These are phyloP conservation scores for Orius insidiosus DNA, from an alignment of 1,140 invertebrate species.

Conservation along the genomic window DNA sequence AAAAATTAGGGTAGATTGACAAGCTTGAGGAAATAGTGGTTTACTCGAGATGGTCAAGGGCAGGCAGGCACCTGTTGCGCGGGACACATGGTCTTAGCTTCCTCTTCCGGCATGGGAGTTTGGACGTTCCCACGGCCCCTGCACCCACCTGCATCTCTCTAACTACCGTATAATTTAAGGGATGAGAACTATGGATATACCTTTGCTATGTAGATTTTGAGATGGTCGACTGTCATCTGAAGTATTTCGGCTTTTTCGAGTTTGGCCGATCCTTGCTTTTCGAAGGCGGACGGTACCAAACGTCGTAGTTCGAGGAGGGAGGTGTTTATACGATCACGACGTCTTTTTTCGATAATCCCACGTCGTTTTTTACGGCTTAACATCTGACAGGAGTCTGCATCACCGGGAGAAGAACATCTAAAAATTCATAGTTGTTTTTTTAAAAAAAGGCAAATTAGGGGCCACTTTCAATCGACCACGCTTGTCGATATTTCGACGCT, in stretches of 20 bases:
- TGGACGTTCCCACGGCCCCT: constrained; percentile 5
- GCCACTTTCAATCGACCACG: too few species aligned
- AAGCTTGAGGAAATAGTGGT: not conserved
- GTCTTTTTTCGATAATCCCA: constrained; percentile 90
- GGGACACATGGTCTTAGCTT: constrained; percentile 1
- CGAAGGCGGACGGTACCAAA: constrained; percentile 87
- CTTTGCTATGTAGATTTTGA: constrained; percentile 90
- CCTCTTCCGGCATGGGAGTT: constrained; percentile 3
- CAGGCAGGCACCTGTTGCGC: not conserved
- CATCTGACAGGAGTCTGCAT: constrained; percentile 51
- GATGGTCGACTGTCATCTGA: constrained; percentile 90
- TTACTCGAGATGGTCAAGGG: not conserved
- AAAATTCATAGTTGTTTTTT: constrained; percentile 9
- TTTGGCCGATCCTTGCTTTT: constrained; percentile 94
- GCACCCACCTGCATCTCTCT: constrained; percentile 9
- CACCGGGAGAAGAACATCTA: constrained; percentile 55
- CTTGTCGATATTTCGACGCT: too few species aligned
- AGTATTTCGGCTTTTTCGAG: constrained; percentile 96
- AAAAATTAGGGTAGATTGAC: too few species aligned
- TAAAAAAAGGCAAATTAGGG: too few species aligned
- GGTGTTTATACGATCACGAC: constrained; percentile 89
- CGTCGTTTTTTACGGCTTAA: constrained; percentile 67
- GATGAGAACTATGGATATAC: constrained; percentile 30
- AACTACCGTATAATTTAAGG: not conserved
- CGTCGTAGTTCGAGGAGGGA: constrained; percentile 81